A percentile compares a stretch with the other conserved stretches of the same genome.
These are phyloP conservation scores for Muntiacus muntjak DNA, from an alignment of 2,113 vertebrate genomes.

Conservation along the genomic window DNA sequence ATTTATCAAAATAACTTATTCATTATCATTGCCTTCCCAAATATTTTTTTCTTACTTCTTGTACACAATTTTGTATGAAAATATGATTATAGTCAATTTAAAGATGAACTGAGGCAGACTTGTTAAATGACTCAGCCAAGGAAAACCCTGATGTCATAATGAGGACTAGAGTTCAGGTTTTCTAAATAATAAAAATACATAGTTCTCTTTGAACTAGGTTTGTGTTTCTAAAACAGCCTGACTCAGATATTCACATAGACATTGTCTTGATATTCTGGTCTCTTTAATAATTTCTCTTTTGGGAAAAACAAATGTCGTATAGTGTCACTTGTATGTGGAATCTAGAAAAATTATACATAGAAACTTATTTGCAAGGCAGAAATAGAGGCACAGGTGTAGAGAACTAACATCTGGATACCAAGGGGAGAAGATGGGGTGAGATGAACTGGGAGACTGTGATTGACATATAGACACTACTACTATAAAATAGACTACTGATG, in stretches of 20 bases:
- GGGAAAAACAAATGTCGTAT: background rate
- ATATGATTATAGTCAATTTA: background rate
- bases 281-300: background rate
- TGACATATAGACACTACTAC: background rate
- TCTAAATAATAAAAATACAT: background rate
- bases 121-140: background rate
- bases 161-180: background rate
- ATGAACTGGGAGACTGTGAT: background rate
- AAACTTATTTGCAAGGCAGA: background rate
- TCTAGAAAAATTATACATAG: background rate
- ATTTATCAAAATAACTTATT: background rate
- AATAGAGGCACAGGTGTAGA: background rate
- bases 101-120: background rate
- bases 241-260: background rate
- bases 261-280: background rate
- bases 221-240: background rate
- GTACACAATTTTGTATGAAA: background rate
- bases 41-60: background rate
- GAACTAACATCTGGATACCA: background rate
- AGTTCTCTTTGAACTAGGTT: conserved; percentile 5
- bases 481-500: background rate
- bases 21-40: background rate
- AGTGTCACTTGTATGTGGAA: background rate
- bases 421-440: background rate
- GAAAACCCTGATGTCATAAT: background rate